A percentile compares a stretch with the other conserved stretches of the same genome.
Evolutionary conservation across 2,797 vertebrate genomes (phyloP).

Genomic region (Spondyliosoma cantharus): DNA sequence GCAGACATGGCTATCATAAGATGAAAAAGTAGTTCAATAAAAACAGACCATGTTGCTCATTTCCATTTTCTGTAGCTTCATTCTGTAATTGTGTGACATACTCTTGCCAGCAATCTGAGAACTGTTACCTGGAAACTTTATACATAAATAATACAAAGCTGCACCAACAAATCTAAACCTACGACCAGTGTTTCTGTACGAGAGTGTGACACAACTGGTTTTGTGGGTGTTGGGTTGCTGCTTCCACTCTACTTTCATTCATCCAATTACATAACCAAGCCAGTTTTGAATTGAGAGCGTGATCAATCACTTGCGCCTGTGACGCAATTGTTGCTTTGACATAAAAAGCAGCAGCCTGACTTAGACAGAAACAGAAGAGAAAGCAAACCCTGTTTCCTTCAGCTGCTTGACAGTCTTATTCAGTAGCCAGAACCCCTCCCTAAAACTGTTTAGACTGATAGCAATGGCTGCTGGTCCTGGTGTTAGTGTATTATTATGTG

Average conservation of each 20-base stretch:
- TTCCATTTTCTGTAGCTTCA: background rate
- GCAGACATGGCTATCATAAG: background rate
- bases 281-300: conserved; percentile 40
- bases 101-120: background rate
- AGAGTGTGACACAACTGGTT: conserved; percentile 42
- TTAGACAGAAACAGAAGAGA: conserved; percentile 36
- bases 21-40: background rate
- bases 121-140: background rate
- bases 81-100: background rate
- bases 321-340: conserved; percentile 33
- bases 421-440: conserved; percentile 13
- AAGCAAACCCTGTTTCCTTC: background rate
- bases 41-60: background rate
- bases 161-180: background rate
- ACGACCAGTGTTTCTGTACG: background rate
- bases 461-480: background rate
- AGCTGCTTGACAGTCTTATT: background rate
- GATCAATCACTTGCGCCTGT: conserved; percentile 56
- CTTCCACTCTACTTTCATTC: conserved; percentile 49
- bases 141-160: background rate
- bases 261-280: conserved; percentile 63
- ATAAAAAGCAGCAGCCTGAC: conserved; percentile 24
- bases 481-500: background rate
- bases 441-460: background rate
- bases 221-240: conserved; percentile 57